These are phyloP conservation scores for Enteromius argenteus DNA, from an alignment of 2,797 vertebrate species.

Conservation along the genomic window DNA sequence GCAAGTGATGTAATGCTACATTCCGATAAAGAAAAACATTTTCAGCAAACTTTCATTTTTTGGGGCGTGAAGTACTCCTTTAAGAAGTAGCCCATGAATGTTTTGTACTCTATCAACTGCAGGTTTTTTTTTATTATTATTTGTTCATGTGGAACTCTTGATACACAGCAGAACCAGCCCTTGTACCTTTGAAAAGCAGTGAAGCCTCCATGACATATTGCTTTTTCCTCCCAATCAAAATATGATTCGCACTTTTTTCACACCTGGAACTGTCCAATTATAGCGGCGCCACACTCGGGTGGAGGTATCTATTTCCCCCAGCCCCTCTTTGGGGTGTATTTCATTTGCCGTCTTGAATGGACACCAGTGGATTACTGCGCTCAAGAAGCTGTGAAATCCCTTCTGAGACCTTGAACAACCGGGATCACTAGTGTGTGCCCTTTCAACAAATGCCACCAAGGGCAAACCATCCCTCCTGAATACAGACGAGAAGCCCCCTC, in stretches of 20 bases:
- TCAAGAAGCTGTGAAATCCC: constrained; percentile 81
- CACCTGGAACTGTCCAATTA: constrained; percentile 46
- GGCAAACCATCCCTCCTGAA: constrained; percentile 66
- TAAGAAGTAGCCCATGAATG: background rate
- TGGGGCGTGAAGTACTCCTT: background rate
- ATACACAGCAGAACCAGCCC: constrained; percentile 30
- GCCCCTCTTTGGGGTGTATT: constrained; percentile 68
- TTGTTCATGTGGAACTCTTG: constrained; percentile 21
- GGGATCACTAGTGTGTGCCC: constrained; percentile 74
- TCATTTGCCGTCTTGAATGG: constrained; percentile 78
- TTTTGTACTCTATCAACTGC: constrained; percentile 11
- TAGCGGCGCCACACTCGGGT: constrained; percentile 35
- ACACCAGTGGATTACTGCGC: constrained; percentile 77
- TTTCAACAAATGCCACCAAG: constrained; percentile 69
- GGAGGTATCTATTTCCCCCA: constrained; percentile 66
- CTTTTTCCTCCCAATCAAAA: constrained; percentile 40
- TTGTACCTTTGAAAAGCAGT: constrained; percentile 26
- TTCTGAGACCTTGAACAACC: constrained; percentile 71
- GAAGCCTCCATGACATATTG: constrained; percentile 42
- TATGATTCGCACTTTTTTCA: constrained; percentile 41
- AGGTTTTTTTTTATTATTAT: background rate
- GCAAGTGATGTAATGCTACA: background rate
- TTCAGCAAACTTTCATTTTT: background rate
- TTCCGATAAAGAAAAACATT: background rate
- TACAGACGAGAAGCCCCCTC: constrained; percentile 62